Evolutionary conservation across 1,140 invertebrate species (phyloP), one percentile per base, ranked within the genome.

Genomic region (Papilio machaon): DNA sequence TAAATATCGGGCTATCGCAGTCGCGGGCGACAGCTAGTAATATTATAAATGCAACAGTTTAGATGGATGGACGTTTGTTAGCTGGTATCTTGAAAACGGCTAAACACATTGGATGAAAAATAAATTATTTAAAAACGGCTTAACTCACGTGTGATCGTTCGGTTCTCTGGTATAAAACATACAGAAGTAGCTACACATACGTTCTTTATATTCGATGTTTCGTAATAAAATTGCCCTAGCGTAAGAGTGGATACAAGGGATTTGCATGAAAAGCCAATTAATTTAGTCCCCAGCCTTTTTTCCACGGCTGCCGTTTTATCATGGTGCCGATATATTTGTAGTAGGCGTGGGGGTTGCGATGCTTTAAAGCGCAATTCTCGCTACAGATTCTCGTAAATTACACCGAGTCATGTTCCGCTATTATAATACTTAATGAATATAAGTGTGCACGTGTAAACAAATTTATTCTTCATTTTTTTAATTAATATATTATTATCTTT

Each of bases 251-350:
- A 79, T 64, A 23, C 76, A 64, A n/a, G 15, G 54, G 17, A 78
- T 79, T 79, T 79, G 77, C 77, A 79, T 79, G n/a, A 67, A 79
- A 79, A 79, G 60, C 19, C 77, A 79, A 79, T 79, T 67, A 79
- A 79, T 79, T 79, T n/a, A 79, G 60, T 79, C 77, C 77, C 38
- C 77, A 43, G 60, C 52, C 64, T 70, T 78, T 78, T 78, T 79
- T 79, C 77, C 60, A 60, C 35, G 38, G 58, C 58, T 43, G 35
- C 77, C 67, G 30, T 79, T 67, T 79, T 67, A 67, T 79, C 58
- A 79, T 35, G 52, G 35, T 78, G 54, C 60, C 52, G 35, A 78
- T 78, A 43, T 60, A 58, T 60, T 78, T 78, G 75, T 60, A 19
- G 35, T 19, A 52, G 49, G 74, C 74, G 75, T 78, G 35, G 52